Evolutionary conservation across 2,113 vertebrate genomes (phyloP), one percentile per base, ranked within the genome.

Genomic region (Merops nubicus): DNA sequence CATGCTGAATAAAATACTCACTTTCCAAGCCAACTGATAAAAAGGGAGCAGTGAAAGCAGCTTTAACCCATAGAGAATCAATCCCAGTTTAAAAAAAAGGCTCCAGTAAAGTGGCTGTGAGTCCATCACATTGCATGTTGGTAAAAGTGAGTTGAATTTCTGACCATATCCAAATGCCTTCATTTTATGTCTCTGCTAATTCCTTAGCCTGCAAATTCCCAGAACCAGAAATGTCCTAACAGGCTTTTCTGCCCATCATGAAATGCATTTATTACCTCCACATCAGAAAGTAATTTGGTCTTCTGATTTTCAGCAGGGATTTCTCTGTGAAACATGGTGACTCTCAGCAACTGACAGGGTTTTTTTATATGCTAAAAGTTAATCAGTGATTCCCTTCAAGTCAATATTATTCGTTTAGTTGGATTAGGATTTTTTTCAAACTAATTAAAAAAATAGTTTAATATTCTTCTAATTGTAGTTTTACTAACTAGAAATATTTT

Each of bases 271-370:
- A 87, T 68, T 97, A 87, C 84, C 77, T 91, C 43, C 67, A 53
- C 64, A 54, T 34, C 45, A 83, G 73, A 73, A 96, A 94, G 69
- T 69, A 94, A 94, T 95, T 94, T 94, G 48, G 57, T 72, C 70
- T 89, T 92, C 85, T 88, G 94, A 93, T 94, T 79, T 91, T 93
- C 89, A 81, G 56, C 64, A 48, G 64, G 67, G 89, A 95, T 89
- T 91, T 81, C 91, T 89, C 42, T 42, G 43, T 84, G 62, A 85
- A 85, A 85, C 51, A 34, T 43, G 56, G 42, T 68, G 70, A 88
- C 70, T 91, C 31, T 86, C 45, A 88, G 81, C 78, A 94, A 76
- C 31, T 45, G 67, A 26, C 78, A 83, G 77, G 18, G 65, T 12
- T 4, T 2, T 43, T 68, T 86, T 79, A 77, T 50, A 65, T 62